Evolutionary conservation across 2,113 vertebrate species (phyloP).

Genomic region (Scalopus aquaticus): DNA sequence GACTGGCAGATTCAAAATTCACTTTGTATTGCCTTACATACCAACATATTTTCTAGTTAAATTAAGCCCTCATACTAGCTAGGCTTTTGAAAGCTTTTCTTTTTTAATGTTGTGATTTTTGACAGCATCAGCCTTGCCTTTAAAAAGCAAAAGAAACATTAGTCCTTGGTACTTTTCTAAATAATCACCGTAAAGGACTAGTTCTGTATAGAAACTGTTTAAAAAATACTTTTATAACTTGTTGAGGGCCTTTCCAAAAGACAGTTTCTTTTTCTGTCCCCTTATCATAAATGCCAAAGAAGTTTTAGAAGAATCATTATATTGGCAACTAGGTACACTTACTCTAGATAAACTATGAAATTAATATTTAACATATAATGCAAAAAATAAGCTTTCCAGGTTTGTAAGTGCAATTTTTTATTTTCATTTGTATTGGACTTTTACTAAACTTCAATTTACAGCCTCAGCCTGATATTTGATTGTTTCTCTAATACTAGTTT

Average conservation of each 20-base stretch:
- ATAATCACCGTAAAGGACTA: constrained; percentile 32
- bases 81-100: constrained; percentile 8
- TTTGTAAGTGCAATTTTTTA: neutral
- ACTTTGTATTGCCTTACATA: neutral
- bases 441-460: neutral
- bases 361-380: constrained; percentile 33
- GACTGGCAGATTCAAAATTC: constrained; percentile 33
- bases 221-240: constrained; percentile 45
- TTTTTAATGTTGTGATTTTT: constrained; percentile 24
- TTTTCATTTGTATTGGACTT: neutral
- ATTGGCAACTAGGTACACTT: constrained; percentile 40
- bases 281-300: neutral
- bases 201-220: neutral
- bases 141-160: constrained; percentile 56
- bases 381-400: constrained; percentile 2
- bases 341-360: constrained; percentile 38
- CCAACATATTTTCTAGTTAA: constrained; percentile 52
- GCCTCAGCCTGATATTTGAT: neutral
- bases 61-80: constrained; percentile 12
- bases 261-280: neutral
- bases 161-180: constrained; percentile 8
- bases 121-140: constrained; percentile 5
- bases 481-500: constrained; percentile 15
- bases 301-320: neutral
- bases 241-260: constrained; percentile 5